A percentile compares a stretch with the other conserved stretches of the same genome.
Conservation (phyloP, 2,113 vertebrate species). For the Octodon degus region DNA sequence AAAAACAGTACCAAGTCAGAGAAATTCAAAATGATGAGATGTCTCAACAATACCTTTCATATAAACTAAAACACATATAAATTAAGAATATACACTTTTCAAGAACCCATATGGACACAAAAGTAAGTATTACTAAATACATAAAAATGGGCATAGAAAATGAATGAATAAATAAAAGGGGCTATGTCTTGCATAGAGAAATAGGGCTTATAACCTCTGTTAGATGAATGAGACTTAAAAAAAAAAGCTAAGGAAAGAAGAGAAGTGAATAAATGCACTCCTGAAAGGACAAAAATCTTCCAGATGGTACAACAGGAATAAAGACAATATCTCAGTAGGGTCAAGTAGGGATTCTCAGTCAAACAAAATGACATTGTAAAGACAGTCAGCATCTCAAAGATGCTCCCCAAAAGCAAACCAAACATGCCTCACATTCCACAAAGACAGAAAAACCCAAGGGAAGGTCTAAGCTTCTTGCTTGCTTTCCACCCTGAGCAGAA, state of each 20-base stretch:
- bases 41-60: background rate
- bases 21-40: background rate
- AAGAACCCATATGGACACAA: background rate
- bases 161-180: conserved; percentile 70
- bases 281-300: background rate
- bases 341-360: background rate
- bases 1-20: background rate
- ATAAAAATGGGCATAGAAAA: background rate
- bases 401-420: accelerated
- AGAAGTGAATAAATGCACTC: background rate
- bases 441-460: background rate
- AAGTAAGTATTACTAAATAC: background rate
- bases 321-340: background rate
- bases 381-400: background rate
- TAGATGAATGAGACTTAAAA: background rate
- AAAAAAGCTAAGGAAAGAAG: background rate
- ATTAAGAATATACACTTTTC: background rate
- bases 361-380: background rate
- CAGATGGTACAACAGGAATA: background rate
- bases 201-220: background rate
- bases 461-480: background rate
- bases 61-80: background rate
- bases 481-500: background rate
- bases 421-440: too few species aligned
- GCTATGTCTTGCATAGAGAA: background rate